Base-by-base conservation (phyloP, 2,113 vertebrate genomes). In the Fukomys damarensis region DNA sequence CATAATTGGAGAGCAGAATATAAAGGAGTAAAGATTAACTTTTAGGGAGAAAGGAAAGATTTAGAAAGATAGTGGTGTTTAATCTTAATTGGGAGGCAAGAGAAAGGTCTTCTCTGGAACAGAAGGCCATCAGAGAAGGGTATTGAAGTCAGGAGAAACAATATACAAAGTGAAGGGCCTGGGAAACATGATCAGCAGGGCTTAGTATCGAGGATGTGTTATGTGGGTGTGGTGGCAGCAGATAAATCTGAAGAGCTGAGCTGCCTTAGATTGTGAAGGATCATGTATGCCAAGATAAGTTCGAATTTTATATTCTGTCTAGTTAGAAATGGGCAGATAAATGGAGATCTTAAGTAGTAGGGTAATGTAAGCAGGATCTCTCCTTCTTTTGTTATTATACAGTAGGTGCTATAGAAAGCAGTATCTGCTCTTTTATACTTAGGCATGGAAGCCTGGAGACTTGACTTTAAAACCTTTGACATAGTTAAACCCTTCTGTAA, bases 401-500 rank as follows among this genome's bases (percentile, higher is more conserved):
- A 77, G 3, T 82, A 82, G 38, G 5, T 52, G 35, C 70, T 81
- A 6, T 43, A 19, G 20, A 72, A 77, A 74, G 54, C 6, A 77
- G 61, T 13, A 84, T 68, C 28, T 86, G 28, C 13, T 86, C 59
- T 77, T 95, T 81, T 56, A 76, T 4, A 56, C n/a, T 84, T 35
- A 81, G 32, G 10, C 70, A 0, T 70, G 56, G 54, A 94, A 96
- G 17, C 7, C 16, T 89, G 28, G 32, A 95, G 38, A 10, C 63
- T 89, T 19, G n/a, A 88, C 63, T 95, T 95, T 59, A 56, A 86
- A 66, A 7, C n/a, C 84, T 52, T 76, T 92, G 74, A 92, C n/a
- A 54, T 10, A 52, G 38, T 10, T 70, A 32, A 82, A 52, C 11
- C 32, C 30, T 92, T 72, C 14, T 91, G 38, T 65, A 46, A 30